Evolutionary conservation across 1,140 invertebrate species (phyloP), one percentile per base, ranked within the genome.

Genomic region (Lepeophtheirus salmonis): DNA sequence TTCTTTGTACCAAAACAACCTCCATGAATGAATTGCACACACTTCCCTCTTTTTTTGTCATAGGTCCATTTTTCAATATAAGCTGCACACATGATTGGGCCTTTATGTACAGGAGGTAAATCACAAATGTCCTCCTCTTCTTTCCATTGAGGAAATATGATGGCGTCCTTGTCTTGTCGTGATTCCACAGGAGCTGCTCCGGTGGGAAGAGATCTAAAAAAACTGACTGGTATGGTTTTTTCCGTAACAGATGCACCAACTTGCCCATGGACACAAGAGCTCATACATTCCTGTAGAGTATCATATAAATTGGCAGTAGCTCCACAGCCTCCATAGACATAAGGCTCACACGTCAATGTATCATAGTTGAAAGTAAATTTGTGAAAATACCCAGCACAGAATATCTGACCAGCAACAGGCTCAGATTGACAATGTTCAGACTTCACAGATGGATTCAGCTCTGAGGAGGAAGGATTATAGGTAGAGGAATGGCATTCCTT

Each of bases 321-420:
- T 68, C 84, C 84, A 72, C 90, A 95, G 18, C 90, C 90, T n/a
- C 89, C 87, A 72, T 89, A 95, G 2, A 67, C 73, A 73, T 95
- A 94, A 66, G 78, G 72, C 65, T 80, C 75, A 69, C 89, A 94
- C 25, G 72, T 72, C 18, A 68, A 64, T 13, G 63, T 70, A n/a
- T 62, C 60, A 22, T 54, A 60, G 59, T 71, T 64, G 66, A 71
- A 70, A 56, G 64, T 67, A 62, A 63, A 70, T 17, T 66, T 62
- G 50, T 62, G 63, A 50, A 69, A 61, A 51, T 62, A 64, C 14
- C 65, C 67, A 1, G 61, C 63, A 59, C 73, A 75, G 2, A 41
- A 70, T 67, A n/a, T 60, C 62, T 6, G 63, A 58, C 22, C 67
- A 55, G 21, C 58, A 60, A 62, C 74, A 74, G 10, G n/a, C 16